Percentiles rank a stretch among this genome's conserved stretches.
These are phyloP conservation scores for Parauchenoglanis ngamensis DNA, from an alignment of 2,797 vertebrate genomes.

Conservation along the genomic window DNA sequence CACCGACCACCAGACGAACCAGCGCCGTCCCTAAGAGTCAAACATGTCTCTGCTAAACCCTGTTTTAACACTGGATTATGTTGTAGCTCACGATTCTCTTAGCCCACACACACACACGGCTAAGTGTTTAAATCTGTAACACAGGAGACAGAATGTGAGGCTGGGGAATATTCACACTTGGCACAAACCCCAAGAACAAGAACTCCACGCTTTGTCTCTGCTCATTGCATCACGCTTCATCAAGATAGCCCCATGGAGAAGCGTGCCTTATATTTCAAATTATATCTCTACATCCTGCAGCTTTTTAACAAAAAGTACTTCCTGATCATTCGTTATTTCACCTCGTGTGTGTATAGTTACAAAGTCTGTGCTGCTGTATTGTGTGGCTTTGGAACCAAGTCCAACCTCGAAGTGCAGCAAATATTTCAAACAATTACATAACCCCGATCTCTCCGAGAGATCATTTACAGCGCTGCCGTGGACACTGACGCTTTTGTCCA, in stretches of 20 bases:
- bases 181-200: neutral
- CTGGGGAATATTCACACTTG: constrained; percentile 28
- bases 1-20: constrained; percentile 31
- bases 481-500: neutral
- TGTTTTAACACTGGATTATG: constrained; percentile 32
- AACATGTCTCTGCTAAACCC: constrained; percentile 5
- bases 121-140: constrained; percentile 35
- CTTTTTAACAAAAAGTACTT: neutral
- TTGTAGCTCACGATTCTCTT: constrained; percentile 15
- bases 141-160: constrained; percentile 26
- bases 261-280: neutral
- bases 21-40: neutral
- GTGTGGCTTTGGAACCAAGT: neutral
- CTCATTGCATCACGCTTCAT: constrained; percentile 4
- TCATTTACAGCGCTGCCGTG: neutral
- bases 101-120: constrained; percentile 16
- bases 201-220: constrained; percentile 25
- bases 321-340: neutral
- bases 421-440: neutral
- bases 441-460: neutral
- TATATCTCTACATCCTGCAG: neutral
- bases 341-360: neutral
- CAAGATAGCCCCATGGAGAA: neutral
- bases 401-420: neutral
- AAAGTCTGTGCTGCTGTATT: neutral